Evolutionary conservation across 2,113 vertebrate genomes (phyloP).

Genomic region (Craseonycteris thonglongyai): DNA sequence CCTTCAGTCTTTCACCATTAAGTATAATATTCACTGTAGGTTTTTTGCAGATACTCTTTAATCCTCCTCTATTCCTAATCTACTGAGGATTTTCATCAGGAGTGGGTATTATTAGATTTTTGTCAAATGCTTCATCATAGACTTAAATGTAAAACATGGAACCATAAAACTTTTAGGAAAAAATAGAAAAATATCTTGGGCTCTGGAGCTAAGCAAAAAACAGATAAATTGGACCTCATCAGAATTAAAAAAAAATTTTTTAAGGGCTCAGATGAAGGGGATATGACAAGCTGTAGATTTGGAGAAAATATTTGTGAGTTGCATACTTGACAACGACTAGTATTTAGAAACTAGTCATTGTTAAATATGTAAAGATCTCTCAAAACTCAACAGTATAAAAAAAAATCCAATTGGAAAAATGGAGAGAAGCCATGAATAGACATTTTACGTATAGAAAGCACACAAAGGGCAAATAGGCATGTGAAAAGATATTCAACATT

Average conservation of each 20-base stretch:
- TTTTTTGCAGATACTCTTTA: not conserved
- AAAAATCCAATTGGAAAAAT: not conserved
- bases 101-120: not conserved
- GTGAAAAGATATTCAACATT: not conserved
- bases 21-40: not conserved
- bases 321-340: not conserved
- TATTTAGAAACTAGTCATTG: not conserved
- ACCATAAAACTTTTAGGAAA: not conserved
- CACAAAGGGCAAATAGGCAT: not conserved
- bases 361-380: not conserved
- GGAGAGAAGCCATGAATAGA: not conserved
- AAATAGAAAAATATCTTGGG: not conserved
- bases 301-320: not conserved
- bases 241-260: not conserved
- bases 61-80: not conserved
- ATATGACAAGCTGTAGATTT: not conserved
- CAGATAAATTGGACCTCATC: not conserved
- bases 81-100: not conserved
- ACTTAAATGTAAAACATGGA: constrained; percentile 6
- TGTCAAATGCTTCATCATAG: not conserved
- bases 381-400: not conserved
- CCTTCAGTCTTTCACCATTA: not conserved
- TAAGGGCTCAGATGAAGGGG: not conserved
- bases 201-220: not conserved
- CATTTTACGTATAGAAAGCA: not conserved